phyloP scores from a whole-genome alignment of 2,797 vertebrate genomes.

The Carduelis carduelis region DNA sequence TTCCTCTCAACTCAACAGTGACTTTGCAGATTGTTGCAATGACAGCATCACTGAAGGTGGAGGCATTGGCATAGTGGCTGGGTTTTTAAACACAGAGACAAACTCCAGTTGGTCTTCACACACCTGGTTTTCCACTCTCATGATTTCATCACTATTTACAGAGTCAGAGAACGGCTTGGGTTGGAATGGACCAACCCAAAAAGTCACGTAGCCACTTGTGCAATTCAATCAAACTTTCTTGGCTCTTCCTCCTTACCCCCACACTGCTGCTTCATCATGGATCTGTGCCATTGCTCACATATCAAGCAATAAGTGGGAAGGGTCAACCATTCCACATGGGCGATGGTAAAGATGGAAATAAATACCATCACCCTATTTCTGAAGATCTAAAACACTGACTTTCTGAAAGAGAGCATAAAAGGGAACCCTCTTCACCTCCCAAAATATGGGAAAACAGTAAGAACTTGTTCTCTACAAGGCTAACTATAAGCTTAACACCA shows the following conservation, averaged over 20 bases:
- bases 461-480: neutral
- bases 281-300: neutral
- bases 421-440: fast-evolving
- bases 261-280: neutral
- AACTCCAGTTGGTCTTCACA: neutral
- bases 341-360: neutral
- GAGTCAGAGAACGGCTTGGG: neutral
- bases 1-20: neutral
- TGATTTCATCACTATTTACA: neutral
- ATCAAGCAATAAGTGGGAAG: neutral
- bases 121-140: neutral
- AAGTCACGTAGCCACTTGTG: fast-evolving
- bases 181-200: neutral
- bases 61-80: neutral
- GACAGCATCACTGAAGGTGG: neutral
- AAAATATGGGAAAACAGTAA: neutral
- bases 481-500: neutral
- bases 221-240: neutral
- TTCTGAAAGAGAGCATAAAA: neutral
- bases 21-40: neutral
- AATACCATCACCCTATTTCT: neutral
- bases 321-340: fast-evolving
- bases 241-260: neutral
- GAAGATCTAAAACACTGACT: neutral
- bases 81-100: neutral